phyloP scores from a whole-genome alignment of 2,888 invertebrate genomes.

The Cerastis leucographa region DNA sequence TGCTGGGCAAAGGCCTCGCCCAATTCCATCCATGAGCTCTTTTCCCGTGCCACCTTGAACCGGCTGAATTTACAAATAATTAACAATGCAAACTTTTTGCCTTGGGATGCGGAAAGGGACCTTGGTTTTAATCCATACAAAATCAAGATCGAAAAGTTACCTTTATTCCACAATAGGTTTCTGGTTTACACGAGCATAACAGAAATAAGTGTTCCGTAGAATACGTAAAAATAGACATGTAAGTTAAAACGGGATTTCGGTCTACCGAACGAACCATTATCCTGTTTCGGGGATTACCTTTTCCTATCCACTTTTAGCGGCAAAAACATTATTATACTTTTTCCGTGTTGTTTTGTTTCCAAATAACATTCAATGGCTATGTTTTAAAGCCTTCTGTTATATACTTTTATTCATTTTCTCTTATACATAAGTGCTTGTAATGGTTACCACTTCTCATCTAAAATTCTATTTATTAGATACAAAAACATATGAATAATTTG shows the following conservation, averaged over 20 bases:
- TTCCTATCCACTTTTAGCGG: slow-evolving; percentile 57
- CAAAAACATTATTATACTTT: slow-evolving; percentile 51
- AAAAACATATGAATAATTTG: neutral
- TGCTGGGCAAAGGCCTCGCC: no score
- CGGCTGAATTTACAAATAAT: neutral
- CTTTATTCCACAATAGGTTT: slow-evolving; percentile 11
- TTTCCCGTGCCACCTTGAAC: no score
- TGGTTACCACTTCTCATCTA: neutral
- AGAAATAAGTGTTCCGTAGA: slow-evolving; percentile 27
- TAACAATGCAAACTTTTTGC: neutral
- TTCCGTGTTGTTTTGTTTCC: slow-evolving; percentile 31
- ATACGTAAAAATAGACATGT: slow-evolving; percentile 39
- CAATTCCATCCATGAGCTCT: no score
- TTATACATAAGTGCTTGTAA: slow-evolving; percentile 7
- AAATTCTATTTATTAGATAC: neutral
- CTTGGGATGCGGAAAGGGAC: neutral
- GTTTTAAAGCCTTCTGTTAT: slow-evolving; percentile 6
- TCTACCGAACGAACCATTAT: slow-evolving; percentile 60
- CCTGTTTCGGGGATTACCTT: slow-evolving; percentile 61
- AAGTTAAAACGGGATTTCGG: slow-evolving; percentile 53
- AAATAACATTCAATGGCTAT: slow-evolving; percentile 37
- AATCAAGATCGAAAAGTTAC: neutral
- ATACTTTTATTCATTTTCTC: neutral
- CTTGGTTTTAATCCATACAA: neutral
- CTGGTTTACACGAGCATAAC: slow-evolving; percentile 17